A percentile compares a stretch with the other conserved stretches of the same genome.
Conservation (phyloP, 1,140 invertebrate genomes). For the Melitaea cinxia region DNA sequence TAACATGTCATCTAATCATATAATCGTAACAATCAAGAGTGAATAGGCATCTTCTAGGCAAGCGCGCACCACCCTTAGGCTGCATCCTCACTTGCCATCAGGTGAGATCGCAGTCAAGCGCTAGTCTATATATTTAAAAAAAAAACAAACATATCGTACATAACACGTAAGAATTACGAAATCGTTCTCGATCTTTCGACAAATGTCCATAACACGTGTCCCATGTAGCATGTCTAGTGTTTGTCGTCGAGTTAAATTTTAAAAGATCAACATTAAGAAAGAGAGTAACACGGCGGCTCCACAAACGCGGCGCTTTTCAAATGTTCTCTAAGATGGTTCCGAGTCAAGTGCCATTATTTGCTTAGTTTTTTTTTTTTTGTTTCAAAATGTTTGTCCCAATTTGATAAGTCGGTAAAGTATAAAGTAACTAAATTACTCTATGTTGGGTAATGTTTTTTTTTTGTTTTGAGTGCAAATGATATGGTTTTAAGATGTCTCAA, state of each 20-base stretch:
- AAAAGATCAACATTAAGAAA: conserved; percentile 2
- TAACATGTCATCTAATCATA: too few species aligned
- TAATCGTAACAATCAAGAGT: too few species aligned
- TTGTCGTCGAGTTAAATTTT: not conserved
- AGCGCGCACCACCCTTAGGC: too few species aligned
- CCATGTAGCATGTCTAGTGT: not conserved
- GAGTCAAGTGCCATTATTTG: not conserved
- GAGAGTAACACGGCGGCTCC: not conserved
- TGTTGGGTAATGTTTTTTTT: not conserved
- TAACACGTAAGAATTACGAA: not conserved
- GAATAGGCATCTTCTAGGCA: too few species aligned
- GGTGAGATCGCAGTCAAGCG: too few species aligned
- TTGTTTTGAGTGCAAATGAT: not conserved
- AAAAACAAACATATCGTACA: too few species aligned
- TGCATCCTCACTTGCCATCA: too few species aligned
- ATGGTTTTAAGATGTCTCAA: too few species aligned
- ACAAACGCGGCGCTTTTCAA: not conserved
- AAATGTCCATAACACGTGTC: not conserved
- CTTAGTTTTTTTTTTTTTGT: conserved; percentile 2
- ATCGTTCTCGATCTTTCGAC: not conserved
- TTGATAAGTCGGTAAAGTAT: conserved; percentile 5
- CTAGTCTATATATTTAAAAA: too few species aligned
- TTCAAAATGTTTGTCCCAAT: not conserved
- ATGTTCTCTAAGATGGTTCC: not conserved
- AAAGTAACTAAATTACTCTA: not conserved